Conservation (phyloP, 2,797 vertebrate genomes). For the Scolopax bukidnonensis region DNA sequence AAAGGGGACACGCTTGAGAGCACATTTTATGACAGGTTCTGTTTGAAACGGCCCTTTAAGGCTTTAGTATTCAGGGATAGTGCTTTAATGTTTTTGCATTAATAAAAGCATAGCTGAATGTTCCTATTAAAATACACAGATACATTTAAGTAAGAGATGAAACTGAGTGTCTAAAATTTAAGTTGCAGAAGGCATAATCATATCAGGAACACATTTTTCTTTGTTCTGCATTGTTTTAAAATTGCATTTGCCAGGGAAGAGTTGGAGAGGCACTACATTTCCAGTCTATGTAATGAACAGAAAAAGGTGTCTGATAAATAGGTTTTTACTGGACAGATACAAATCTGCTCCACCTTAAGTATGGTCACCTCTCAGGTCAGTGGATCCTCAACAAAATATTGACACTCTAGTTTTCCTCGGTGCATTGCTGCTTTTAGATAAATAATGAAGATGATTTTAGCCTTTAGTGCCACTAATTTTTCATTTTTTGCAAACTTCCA, state of each 20-base stretch:
- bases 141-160: conserved; percentile 85
- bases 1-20: conserved; percentile 87
- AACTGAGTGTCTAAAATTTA: conserved; percentile 76
- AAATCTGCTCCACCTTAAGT: background rate
- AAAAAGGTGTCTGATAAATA: background rate
- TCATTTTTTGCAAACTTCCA: background rate
- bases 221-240: conserved; percentile 59
- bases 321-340: background rate
- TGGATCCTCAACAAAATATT: background rate
- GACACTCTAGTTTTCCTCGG: background rate
- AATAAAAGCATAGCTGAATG: conserved; percentile 83
- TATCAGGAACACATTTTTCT: conserved; percentile 69
- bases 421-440: conserved; percentile 21
- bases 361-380: background rate
- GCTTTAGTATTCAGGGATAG: conserved; percentile 80
- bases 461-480: background rate
- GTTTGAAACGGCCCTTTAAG: conserved; percentile 83
- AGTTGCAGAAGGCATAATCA: conserved; percentile 74
- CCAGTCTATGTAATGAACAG: background rate
- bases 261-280: background rate
- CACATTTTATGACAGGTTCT: conserved; percentile 86
- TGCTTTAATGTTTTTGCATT: conserved; percentile 85
- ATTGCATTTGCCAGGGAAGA: conserved; percentile 32
- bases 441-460: conserved; percentile 2
- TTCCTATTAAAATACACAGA: conserved; percentile 83